phyloP scores from a whole-genome alignment of 2,888 invertebrate species.

The Lamproptera curius region DNA sequence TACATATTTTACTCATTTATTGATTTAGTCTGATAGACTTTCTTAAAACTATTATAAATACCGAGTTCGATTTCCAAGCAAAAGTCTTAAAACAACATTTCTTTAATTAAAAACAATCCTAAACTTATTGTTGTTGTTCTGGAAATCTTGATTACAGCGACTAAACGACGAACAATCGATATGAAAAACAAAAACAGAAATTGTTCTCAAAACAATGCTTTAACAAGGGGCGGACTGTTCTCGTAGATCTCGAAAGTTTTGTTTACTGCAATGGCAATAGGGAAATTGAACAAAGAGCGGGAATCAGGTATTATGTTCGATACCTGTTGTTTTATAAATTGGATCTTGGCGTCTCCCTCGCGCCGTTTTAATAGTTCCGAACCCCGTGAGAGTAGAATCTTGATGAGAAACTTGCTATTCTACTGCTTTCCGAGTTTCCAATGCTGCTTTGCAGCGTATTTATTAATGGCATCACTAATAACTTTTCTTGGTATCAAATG shows the following conservation, averaged over 20 bases:
- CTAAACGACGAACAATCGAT: neutral
- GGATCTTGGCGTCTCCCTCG: slow-evolving; percentile 7
- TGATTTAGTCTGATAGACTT: too few relatives aligned
- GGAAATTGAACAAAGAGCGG: slow-evolving; percentile 6
- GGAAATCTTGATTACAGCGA: too few relatives aligned
- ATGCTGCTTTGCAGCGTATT: neutral
- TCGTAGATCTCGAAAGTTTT: slow-evolving; percentile 2
- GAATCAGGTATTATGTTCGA: slow-evolving; percentile 7
- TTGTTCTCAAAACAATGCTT: neutral
- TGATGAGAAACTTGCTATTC: slow-evolving; percentile 13
- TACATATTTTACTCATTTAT: too few relatives aligned
- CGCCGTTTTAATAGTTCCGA: slow-evolving; percentile 12
- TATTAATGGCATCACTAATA: neutral
- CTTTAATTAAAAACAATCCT: too few relatives aligned
- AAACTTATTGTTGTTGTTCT: too few relatives aligned
- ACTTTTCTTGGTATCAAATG: too few relatives aligned
- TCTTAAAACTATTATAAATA: too few relatives aligned
- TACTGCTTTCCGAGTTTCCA: slow-evolving; percentile 9
- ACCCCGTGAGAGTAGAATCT: slow-evolving; percentile 2
- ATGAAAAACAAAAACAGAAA: neutral
- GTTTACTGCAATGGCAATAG: slow-evolving; percentile 2
- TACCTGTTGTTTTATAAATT: slow-evolving; percentile 12
- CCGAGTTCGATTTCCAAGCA: too few relatives aligned
- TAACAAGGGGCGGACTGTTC: neutral
- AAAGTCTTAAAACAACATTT: too few relatives aligned